Conservation (phyloP, 2,113 vertebrate species). For the Oryzias woworae region DNA sequence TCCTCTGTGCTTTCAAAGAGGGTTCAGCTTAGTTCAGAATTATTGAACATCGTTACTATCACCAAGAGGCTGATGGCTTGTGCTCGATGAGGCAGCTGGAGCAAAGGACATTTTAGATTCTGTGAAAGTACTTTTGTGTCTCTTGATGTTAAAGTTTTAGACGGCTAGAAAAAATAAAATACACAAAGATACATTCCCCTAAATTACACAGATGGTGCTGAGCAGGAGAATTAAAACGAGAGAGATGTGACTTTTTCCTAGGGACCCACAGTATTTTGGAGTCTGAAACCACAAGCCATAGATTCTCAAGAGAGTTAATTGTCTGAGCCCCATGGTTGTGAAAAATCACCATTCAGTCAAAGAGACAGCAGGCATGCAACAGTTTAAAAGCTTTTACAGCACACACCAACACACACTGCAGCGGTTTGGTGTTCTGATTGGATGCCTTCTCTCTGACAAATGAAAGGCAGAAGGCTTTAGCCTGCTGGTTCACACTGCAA, state of each 20-base stretch:
- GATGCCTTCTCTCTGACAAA: constrained; percentile 9
- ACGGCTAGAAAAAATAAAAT: not conserved
- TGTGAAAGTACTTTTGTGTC: constrained; percentile 10
- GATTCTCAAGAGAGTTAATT: constrained; percentile 24
- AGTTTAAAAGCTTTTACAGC: not conserved
- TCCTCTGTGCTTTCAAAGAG: constrained; percentile 35
- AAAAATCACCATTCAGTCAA: constrained; percentile 48
- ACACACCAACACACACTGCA: constrained; percentile 6
- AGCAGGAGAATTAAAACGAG: not conserved
- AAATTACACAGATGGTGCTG: constrained; percentile 6
- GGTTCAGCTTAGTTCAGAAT: constrained; percentile 28
- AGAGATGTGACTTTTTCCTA: constrained; percentile 1
- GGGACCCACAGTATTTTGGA: constrained; percentile 14
- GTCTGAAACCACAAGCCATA: constrained; percentile 24
- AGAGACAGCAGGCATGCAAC: constrained; percentile 27
- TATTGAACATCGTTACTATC: constrained; percentile 8
- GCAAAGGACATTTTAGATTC: constrained; percentile 51
- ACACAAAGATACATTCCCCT: constrained; percentile 6
- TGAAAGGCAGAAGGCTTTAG: not conserved
- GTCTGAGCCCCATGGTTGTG: constrained; percentile 21
- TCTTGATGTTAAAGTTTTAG: constrained; percentile 7
- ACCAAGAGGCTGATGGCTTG: constrained; percentile 37
- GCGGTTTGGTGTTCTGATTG: not conserved
- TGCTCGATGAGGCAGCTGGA: constrained; percentile 28
- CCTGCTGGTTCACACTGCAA: not conserved